Conservation (phyloP, 2,113 vertebrate genomes). For the Taurulus bubalis region DNA sequence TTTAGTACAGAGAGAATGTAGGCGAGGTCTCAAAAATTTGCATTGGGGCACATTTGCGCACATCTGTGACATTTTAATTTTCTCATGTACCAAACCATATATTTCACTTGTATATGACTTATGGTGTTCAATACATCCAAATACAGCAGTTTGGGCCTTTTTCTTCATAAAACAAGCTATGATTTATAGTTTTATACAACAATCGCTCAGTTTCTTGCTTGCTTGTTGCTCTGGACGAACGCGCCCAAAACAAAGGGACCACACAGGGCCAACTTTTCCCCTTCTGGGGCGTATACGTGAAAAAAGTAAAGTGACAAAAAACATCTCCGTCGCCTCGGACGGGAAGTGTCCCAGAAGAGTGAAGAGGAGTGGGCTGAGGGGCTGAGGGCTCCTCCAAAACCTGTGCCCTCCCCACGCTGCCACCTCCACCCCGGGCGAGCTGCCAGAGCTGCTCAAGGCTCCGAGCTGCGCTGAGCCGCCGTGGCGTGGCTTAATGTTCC, state of each 20-base stretch:
- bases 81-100: too few species aligned
- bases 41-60: too few species aligned
- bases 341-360: conserved; percentile 45
- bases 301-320: conserved; percentile 40
- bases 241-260: background rate
- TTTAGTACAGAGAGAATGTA: too few species aligned
- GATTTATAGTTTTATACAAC: too few species aligned
- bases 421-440: conserved; percentile 62
- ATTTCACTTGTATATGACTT: too few species aligned
- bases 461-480: conserved; percentile 62
- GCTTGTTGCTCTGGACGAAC: conserved; percentile 12
- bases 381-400: conserved; percentile 47
- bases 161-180: too few species aligned
- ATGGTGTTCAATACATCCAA: too few species aligned
- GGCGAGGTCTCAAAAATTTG: too few species aligned
- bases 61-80: too few species aligned
- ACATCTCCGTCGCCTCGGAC: conserved; percentile 25
- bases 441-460: conserved; percentile 79
- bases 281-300: conserved; percentile 23
- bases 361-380: conserved; percentile 23
- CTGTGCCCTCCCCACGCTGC: conserved; percentile 25
- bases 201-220: too few species aligned
- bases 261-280: background rate
- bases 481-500: conserved; percentile 76
- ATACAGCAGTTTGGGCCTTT: too few species aligned